phyloP scores from a whole-genome alignment of 2,113 vertebrate species.

The Tupaia chinensis region DNA sequence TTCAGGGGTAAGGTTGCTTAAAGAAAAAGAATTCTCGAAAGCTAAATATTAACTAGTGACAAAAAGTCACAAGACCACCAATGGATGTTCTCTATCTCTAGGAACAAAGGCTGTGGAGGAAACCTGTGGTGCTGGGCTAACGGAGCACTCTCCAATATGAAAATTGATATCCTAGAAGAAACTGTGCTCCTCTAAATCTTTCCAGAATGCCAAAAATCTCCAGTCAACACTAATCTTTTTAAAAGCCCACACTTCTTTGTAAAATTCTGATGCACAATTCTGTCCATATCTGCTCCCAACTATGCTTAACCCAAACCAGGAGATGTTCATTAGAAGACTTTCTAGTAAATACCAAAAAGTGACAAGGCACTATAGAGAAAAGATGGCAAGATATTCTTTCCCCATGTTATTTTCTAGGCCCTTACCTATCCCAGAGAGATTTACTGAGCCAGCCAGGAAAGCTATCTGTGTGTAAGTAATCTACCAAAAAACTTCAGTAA shows the following conservation, averaged over 20 bases:
- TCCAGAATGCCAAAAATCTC: slow-evolving; percentile 19
- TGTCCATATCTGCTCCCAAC: background rate
- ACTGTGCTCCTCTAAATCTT: background rate
- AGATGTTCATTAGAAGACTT: slow-evolving; percentile 40
- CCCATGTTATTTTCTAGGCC: slow-evolving; percentile 45
- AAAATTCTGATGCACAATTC: slow-evolving; percentile 1
- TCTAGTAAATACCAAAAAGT: slow-evolving; percentile 39
- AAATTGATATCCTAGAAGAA: slow-evolving; percentile 14
- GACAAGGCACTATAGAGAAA: slow-evolving; percentile 13
- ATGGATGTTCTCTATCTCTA: background rate
- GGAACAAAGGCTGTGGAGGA: slow-evolving; percentile 34
- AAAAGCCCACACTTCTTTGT: slow-evolving; percentile 27
- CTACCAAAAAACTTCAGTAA: slow-evolving; percentile 10
- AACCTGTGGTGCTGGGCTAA: background rate
- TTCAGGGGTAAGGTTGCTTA: background rate
- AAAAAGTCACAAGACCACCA: background rate
- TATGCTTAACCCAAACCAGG: background rate
- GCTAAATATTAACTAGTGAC: slow-evolving; percentile 18
- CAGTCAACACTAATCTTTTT: background rate
- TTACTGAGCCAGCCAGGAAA: background rate
- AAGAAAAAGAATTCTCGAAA: slow-evolving; percentile 52
- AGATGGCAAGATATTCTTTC: slow-evolving; percentile 30
- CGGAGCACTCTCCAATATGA: background rate
- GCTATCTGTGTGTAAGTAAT: background rate
- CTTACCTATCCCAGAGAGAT: background rate